A percentile compares a stretch with the other conserved stretches of the same genome.
Conservation (phyloP, 2,888 invertebrate genomes). For the Orthonychiurus folsomi region DNA sequence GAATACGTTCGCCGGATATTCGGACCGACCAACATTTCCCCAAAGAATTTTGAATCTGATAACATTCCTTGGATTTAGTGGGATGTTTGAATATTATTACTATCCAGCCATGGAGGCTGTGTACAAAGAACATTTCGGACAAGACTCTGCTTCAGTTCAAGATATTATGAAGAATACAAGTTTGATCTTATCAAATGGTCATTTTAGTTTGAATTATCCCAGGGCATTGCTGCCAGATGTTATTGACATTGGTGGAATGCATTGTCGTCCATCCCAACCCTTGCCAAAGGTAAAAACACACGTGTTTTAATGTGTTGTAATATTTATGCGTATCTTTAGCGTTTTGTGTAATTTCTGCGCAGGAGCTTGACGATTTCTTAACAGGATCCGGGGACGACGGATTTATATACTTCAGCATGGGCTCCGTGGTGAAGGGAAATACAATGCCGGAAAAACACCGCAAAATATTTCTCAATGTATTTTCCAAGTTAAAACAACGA, state of each 20-base stretch:
- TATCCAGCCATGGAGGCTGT: neutral
- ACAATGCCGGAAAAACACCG: constrained; percentile 68
- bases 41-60: neutral
- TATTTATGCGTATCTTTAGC: neutral
- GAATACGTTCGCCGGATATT: neutral
- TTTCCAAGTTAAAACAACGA: constrained; percentile 65
- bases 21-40: neutral
- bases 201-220: constrained; percentile 32
- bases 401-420: constrained; percentile 77
- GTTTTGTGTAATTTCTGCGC: constrained; percentile 1
- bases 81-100: neutral
- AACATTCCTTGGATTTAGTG: neutral
- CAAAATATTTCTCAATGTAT: constrained; percentile 60
- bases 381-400: constrained; percentile 53
- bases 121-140: neutral
- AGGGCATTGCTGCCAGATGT: constrained; percentile 37
- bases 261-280: constrained; percentile 35
- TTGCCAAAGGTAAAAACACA: constrained; percentile 7
- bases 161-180: constrained; percentile 22
- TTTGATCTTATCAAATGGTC: constrained; percentile 38
- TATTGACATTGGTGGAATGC: constrained; percentile 41
- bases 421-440: constrained; percentile 68
- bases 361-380: constrained; percentile 53
- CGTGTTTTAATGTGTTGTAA: neutral
- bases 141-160: neutral